These are phyloP conservation scores for Pygoscelis adeliae DNA, from an alignment of 2,113 vertebrate genomes.

Conservation along the genomic window DNA sequence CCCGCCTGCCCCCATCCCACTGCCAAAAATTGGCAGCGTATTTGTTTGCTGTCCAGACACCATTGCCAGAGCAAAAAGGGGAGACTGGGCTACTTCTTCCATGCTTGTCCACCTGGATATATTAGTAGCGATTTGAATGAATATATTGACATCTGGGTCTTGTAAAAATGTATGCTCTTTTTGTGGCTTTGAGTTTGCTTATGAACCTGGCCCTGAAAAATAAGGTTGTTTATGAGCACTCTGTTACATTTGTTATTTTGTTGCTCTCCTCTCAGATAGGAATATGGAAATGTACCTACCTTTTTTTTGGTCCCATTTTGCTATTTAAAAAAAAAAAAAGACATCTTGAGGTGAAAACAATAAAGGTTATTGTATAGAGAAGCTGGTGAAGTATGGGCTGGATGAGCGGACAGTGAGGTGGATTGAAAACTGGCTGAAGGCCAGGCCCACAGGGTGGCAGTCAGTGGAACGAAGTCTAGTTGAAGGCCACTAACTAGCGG, in stretches of 20 bases:
- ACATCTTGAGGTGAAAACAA: background rate
- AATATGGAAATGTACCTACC: background rate
- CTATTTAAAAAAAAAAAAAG: background rate
- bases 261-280: background rate
- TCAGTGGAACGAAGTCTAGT: background rate
- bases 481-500: background rate
- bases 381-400: background rate
- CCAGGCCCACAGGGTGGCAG: background rate
- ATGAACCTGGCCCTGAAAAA: background rate
- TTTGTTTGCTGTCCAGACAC: background rate
- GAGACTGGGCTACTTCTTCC: background rate
- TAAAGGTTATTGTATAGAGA: background rate
- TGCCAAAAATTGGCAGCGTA: background rate
- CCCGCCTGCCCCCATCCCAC: no score
- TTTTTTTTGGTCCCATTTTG: background rate
- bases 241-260: background rate
- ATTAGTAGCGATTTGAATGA: background rate
- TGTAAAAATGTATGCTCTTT: background rate
- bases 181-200: background rate
- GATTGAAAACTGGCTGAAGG: background rate
- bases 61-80: background rate
- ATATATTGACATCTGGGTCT: background rate
- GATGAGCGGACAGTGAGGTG: background rate
- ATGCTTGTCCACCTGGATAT: background rate
- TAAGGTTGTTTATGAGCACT: background rate